Evolutionary conservation across 2,797 vertebrate genomes (phyloP).

Genomic region (Coracias cyanogaster): DNA sequence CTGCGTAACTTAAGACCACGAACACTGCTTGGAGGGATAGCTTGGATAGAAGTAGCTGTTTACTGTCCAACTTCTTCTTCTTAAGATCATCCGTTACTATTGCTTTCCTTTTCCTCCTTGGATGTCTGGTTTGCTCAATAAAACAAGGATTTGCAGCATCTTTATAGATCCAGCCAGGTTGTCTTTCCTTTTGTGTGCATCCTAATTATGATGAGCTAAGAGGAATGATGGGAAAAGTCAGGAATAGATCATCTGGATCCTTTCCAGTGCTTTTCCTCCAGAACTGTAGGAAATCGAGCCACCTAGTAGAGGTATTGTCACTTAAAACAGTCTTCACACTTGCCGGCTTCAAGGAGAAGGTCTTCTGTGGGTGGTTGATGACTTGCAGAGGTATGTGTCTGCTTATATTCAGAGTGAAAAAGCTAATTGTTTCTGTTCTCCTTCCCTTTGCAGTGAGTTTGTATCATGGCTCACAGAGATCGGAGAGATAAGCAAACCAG

Average conservation of each 20-base stretch:
- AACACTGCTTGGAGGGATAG: not conserved
- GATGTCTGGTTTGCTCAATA: not conserved
- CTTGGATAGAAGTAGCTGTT: not conserved
- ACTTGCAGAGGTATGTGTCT: not conserved
- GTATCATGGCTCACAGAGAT: slow-evolving; percentile 96
- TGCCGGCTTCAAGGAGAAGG: not conserved
- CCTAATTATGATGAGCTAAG: not conserved
- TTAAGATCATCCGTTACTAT: not conserved
- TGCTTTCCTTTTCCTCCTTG: not conserved
- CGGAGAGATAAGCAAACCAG: slow-evolving; percentile 96
- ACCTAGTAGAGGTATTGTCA: not conserved
- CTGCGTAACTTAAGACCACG: not conserved
- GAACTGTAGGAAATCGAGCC: not conserved
- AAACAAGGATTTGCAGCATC: not conserved
- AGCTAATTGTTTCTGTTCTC: slow-evolving; percentile 4
- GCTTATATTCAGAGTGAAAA: not conserved
- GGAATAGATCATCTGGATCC: not conserved
- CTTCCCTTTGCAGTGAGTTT: slow-evolving; percentile 88
- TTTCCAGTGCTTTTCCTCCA: not conserved
- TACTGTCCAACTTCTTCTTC: not conserved
- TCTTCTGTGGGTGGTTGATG: not conserved
- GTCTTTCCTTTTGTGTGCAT: not conserved
- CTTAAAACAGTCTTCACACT: not conserved
- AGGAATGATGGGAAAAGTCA: not conserved
- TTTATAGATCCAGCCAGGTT: not conserved